These are phyloP conservation scores for Microctonus hyperodae DNA, from an alignment of 2,888 invertebrate species.

Conservation along the genomic window DNA sequence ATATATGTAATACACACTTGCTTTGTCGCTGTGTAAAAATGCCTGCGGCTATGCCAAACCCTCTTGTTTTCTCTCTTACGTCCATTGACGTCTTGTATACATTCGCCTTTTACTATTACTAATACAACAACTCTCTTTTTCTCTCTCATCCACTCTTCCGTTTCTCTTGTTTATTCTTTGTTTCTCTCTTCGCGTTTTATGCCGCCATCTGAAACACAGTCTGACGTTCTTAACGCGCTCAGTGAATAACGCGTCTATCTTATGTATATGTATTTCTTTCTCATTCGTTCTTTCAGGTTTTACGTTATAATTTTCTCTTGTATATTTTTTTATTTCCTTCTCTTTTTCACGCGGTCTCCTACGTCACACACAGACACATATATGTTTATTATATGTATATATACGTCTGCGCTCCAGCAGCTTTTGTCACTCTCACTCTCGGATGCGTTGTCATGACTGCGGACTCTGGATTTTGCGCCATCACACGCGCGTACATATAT, in stretches of 20 bases:
- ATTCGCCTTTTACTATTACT: background rate
- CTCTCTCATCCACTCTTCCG: background rate
- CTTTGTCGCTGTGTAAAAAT: background rate
- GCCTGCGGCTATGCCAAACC: background rate
- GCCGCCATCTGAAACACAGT: conserved; percentile 4
- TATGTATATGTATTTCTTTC: background rate
- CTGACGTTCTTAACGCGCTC: conserved; percentile 1
- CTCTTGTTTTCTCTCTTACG: conserved; percentile 1
- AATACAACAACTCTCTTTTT: background rate
- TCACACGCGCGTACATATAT: background rate
- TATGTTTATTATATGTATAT: conserved; percentile 17
- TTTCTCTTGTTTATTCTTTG: conserved; percentile 4
- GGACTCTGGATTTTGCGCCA: conserved; percentile 17
- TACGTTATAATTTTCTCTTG: background rate
- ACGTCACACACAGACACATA: background rate
- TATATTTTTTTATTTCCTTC: background rate
- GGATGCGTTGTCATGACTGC: background rate
- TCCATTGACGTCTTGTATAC: background rate
- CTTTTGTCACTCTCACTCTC: conserved; percentile 18
- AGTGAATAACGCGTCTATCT: conserved; percentile 10
- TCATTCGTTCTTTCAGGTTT: conserved; percentile 4
- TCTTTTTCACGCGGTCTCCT: background rate
- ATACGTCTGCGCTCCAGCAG: conserved; percentile 8
- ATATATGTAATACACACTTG: background rate
- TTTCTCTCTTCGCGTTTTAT: conserved; percentile 3